Percentiles rank a stretch among this genome's conserved stretches.
These are phyloP conservation scores for Hydrocynus forskahlii DNA, from an alignment of 2,797 vertebrate genomes.

Conservation along the genomic window DNA sequence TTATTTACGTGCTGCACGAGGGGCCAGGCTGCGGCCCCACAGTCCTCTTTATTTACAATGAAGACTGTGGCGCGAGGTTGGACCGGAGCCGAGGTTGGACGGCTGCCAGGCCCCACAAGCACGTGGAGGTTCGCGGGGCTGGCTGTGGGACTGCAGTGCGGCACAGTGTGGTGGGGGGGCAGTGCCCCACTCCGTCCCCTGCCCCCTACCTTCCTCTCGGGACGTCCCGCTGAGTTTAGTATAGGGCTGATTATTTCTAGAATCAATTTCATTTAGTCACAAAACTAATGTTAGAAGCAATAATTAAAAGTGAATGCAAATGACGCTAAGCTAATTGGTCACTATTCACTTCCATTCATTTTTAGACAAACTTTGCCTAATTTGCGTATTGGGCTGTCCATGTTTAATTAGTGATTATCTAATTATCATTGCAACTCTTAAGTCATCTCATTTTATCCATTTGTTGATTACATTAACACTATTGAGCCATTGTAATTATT, in stretches of 20 bases:
- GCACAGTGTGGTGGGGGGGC: background rate
- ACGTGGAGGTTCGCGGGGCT: slow-evolving; percentile 20
- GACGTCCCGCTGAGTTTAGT: background rate
- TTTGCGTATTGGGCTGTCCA: background rate
- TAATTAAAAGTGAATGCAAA: background rate
- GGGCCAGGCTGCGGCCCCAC: background rate
- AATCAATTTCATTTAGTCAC: background rate
- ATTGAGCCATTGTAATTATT: too few species aligned
- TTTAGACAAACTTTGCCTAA: background rate
- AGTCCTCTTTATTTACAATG: slow-evolving; percentile 41
- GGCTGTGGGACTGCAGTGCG: slow-evolving; percentile 26
- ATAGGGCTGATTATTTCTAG: background rate
- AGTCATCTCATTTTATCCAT: too few species aligned
- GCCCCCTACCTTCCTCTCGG: background rate
- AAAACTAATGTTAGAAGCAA: background rate
- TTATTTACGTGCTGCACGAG: slow-evolving; percentile 24
- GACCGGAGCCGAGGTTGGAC: slow-evolving; percentile 37
- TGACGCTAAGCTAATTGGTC: background rate
- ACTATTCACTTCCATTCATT: background rate
- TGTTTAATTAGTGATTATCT: background rate
- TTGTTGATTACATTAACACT: too few species aligned
- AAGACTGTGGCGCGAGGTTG: slow-evolving; percentile 11
- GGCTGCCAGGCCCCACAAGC: slow-evolving; percentile 20
- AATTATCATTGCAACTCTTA: too few species aligned
- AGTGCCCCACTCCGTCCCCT: background rate